Percentiles rank a stretch among this genome's conserved stretches.
phyloP scores from a whole-genome alignment of 2,797 vertebrate species.

The Pygocentrus nattereri region DNA sequence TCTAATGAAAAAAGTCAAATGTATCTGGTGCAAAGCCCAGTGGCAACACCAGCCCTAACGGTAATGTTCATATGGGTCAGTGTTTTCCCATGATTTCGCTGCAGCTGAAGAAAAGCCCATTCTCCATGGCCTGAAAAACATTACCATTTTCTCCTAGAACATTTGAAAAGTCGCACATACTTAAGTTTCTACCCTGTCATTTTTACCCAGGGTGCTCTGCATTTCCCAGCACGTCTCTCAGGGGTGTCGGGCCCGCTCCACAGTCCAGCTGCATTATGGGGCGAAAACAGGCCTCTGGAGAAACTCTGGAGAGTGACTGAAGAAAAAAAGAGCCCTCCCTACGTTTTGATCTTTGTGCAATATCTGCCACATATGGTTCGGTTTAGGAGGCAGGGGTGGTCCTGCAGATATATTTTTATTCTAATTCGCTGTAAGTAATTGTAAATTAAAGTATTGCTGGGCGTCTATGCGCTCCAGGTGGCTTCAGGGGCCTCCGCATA shows the following conservation, averaged over 20 bases:
- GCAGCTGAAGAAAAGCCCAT: not conserved
- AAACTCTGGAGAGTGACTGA: slow-evolving; percentile 43
- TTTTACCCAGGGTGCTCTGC: slow-evolving; percentile 40
- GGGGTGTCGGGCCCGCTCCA: slow-evolving; percentile 41
- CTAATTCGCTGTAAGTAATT: slow-evolving; percentile 68
- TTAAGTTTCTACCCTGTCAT: slow-evolving; percentile 14
- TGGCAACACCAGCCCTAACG: not conserved
- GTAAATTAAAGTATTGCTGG: slow-evolving; percentile 61
- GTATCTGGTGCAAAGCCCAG: not conserved
- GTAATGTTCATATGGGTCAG: not conserved
- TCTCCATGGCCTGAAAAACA: not conserved
- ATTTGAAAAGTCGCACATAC: slow-evolving; percentile 24
- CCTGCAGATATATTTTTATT: slow-evolving; percentile 60
- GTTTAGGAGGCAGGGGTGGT: slow-evolving; percentile 62
- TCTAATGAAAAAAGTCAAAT: not conserved
- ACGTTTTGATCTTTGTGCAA: slow-evolving; percentile 53
- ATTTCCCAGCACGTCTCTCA: slow-evolving; percentile 45
- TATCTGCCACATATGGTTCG: slow-evolving; percentile 59
- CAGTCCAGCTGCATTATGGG: slow-evolving; percentile 37
- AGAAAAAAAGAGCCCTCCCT: slow-evolving; percentile 21
- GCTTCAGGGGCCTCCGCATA: slow-evolving; percentile 32
- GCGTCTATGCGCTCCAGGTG: slow-evolving; percentile 58
- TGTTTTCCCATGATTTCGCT: not conserved
- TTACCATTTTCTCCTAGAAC: not conserved
- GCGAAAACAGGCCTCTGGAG: slow-evolving; percentile 41